Evolutionary conservation across 2,797 vertebrate species (phyloP), one percentile per base, ranked within the genome.

Genomic region (Neopelma chrysocephalum): DNA sequence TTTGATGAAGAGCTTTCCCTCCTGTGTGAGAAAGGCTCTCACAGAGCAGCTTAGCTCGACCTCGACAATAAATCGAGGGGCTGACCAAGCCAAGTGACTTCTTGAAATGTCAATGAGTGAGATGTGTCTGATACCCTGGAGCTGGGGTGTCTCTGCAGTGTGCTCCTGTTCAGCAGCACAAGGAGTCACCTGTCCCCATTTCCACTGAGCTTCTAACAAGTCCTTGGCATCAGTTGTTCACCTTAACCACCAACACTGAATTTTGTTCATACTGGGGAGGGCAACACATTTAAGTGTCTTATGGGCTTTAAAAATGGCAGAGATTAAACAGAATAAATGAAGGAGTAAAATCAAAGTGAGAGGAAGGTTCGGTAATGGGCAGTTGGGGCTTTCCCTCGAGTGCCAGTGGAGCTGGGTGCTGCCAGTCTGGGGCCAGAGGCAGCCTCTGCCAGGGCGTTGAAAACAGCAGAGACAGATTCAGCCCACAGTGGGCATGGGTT

Each of bases 71-170:
- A 77, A 89, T 89, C 70, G 68, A 6, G 21, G 40, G 54, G 45
- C 79, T 87, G 87, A 71, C 80, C 85, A 79, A 93, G 80, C 50
- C 84, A 84, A 66, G 71, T 66, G 89, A 36, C 81, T 93, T 90
- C 69, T 72, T 72, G 87, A 89, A 83, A 71, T 58, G 85, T 61
- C 76, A 73, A 42, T 42, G 50, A 64, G 62, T 16, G 83, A 82
- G 69, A 73, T 62, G 85, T 62, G 82, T 83, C 89, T 0, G 0
- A n/a, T 72, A 14, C 19, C 32, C 17, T 22, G 65, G 66, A 58
- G 36, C 23, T 76, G 51, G 64, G 75, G 23, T 12, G 25, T 75
- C 77, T 76, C 50, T 82, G 72, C 69, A 22, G 51, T 38, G 65
- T 6, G 2, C 45, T 83, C 13, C 85, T 83, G 87, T 58, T 26